Percentiles rank a stretch among this genome's conserved stretches.
Conservation (phyloP, 2,797 vertebrate species). For the Sciaenops ocellatus region DNA sequence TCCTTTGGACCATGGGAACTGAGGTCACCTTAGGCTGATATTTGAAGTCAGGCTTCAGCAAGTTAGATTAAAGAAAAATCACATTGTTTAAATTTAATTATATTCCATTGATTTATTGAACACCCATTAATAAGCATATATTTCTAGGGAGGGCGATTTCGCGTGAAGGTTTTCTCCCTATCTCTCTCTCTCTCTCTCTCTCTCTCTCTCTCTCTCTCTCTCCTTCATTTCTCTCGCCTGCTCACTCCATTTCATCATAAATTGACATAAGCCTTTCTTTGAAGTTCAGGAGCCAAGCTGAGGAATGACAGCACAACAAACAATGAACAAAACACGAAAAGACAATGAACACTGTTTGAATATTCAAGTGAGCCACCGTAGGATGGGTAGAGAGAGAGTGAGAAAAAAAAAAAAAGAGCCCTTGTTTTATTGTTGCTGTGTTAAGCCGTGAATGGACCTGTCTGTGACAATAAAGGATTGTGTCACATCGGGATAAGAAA, state of each 20-base stretch:
- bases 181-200: slow-evolving; percentile 10
- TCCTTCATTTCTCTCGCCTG: slow-evolving; percentile 47
- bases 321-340: slow-evolving; percentile 84
- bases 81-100: slow-evolving; percentile 82
- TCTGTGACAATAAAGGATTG: slow-evolving; percentile 81
- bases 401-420: slow-evolving; percentile 47
- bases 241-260: slow-evolving; percentile 78
- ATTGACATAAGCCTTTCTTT: slow-evolving; percentile 84
- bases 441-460: slow-evolving; percentile 82
- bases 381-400: slow-evolving; percentile 59
- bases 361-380: slow-evolving; percentile 80
- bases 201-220: slow-evolving; percentile 43
- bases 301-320: slow-evolving; percentile 83
- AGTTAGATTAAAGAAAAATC: slow-evolving; percentile 60
- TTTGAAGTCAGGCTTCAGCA: slow-evolving; percentile 60
- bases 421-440: slow-evolving; percentile 83
- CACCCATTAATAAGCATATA: slow-evolving; percentile 76
- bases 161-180: slow-evolving; percentile 51
- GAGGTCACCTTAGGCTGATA: slow-evolving; percentile 73
- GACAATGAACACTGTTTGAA: slow-evolving; percentile 81
- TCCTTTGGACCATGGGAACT: slow-evolving; percentile 72
- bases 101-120: slow-evolving; percentile 84
- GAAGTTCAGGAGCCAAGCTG: slow-evolving; percentile 80
- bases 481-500: slow-evolving; percentile 76
- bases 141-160: slow-evolving; percentile 68